Percentiles rank a stretch among this genome's conserved stretches.
Conservation (phyloP, 2,888 invertebrate genomes). For the Pristionchus mayeri region DNA sequence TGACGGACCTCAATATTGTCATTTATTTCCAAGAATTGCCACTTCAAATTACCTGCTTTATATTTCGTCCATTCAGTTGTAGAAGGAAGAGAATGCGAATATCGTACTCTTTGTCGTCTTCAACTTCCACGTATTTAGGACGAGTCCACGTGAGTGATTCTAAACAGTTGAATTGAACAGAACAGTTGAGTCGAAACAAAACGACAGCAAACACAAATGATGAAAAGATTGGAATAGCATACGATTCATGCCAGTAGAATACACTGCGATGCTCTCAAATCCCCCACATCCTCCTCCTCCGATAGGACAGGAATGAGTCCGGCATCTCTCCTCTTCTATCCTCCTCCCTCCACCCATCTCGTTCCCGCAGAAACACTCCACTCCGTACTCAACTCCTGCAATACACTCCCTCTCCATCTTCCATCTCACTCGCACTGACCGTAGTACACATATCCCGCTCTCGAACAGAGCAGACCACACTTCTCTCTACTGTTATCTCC, state of each 20-base stretch:
- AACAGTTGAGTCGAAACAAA: too few species aligned
- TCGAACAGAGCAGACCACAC: slow-evolving; percentile 91
- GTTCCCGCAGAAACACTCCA: slow-evolving; percentile 95
- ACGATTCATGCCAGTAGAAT: slow-evolving; percentile 84
- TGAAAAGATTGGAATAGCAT: neutral
- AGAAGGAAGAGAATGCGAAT: slow-evolving; percentile 84
- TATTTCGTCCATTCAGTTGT: slow-evolving; percentile 93
- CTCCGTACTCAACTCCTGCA: slow-evolving; percentile 88
- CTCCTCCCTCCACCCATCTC: slow-evolving; percentile 79
- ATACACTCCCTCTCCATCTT: neutral
- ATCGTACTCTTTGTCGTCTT: slow-evolving; percentile 37
- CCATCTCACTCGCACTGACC: slow-evolving; percentile 75
- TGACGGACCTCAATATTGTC: slow-evolving; percentile 82
- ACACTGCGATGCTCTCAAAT: slow-evolving; percentile 91
- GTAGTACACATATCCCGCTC: slow-evolving; percentile 92
- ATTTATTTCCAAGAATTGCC: too few species aligned
- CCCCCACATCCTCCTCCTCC: slow-evolving; percentile 85
- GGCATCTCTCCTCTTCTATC: neutral
- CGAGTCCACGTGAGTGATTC: slow-evolving; percentile 41
- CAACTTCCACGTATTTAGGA: slow-evolving; percentile 50
- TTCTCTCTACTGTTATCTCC: slow-evolving; percentile 85
- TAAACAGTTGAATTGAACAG: neutral
- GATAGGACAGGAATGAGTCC: slow-evolving; percentile 85
- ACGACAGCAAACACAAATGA: neutral
- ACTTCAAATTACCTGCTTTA: slow-evolving; percentile 82